These are phyloP conservation scores for Lepus europaeus DNA, from an alignment of 2,113 vertebrate species.

Conservation along the genomic window DNA sequence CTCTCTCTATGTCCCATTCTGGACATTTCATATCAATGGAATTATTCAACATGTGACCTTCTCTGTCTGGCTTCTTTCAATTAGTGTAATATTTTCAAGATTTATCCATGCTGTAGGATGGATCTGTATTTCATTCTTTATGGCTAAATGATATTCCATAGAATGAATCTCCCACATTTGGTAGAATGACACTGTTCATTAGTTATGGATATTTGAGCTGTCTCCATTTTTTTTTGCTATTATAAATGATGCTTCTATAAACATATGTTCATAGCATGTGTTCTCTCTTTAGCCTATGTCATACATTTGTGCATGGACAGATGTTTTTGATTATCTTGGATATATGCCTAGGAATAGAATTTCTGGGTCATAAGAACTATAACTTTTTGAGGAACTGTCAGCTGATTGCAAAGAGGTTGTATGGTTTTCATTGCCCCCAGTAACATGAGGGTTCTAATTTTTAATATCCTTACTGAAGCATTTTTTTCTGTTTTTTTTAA, in stretches of 20 bases:
- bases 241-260: background rate
- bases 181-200: background rate
- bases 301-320: background rate
- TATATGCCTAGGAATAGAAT: background rate
- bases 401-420: background rate
- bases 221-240: background rate
- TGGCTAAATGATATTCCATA: background rate
- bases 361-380: background rate
- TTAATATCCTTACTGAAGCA: too few species aligned
- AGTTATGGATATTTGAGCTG: background rate
- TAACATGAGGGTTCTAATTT: background rate
- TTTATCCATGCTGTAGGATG: too few species aligned
- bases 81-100: background rate
- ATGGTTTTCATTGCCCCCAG: background rate
- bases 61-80: background rate
- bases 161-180: background rate
- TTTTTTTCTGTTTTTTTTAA: too few species aligned
- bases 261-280: background rate
- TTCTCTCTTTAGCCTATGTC: background rate
- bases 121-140: too few species aligned
- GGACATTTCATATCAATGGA: too few species aligned
- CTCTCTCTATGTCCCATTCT: background rate
- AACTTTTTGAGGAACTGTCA: background rate
- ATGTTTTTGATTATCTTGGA: background rate
- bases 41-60: background rate